Evolutionary conservation across 2,113 vertebrate genomes (phyloP).

Genomic region (Okapia johnstoni): DNA sequence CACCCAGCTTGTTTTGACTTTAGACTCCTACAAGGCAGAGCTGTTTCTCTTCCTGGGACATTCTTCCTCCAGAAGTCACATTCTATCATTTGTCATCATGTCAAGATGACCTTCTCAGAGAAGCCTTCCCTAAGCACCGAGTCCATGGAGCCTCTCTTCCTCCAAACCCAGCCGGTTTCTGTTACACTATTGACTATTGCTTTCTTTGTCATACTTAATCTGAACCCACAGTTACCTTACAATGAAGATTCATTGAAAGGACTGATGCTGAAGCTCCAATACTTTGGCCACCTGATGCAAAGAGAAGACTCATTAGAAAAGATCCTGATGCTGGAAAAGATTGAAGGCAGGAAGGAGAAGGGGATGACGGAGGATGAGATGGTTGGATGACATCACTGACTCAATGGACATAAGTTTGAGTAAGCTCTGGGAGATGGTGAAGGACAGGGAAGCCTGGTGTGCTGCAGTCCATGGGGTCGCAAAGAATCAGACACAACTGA

Average conservation of each 20-base stretch:
- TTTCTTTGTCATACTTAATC: not conserved
- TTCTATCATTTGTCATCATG: not conserved
- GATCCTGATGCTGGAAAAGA: not conserved
- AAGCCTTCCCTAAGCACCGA: not conserved
- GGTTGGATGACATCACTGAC: not conserved
- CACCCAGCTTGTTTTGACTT: not conserved
- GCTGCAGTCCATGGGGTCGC: not conserved
- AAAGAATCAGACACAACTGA: not conserved
- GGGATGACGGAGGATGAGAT: not conserved
- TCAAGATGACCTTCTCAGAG: not conserved
- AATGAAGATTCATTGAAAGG: not conserved
- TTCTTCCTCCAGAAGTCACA: not conserved
- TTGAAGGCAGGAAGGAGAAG: not conserved
- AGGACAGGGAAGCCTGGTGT: not conserved
- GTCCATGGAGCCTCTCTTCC: not conserved
- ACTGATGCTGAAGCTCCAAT: not conserved
- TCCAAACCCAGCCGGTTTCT: not conserved
- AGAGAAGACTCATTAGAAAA: not conserved
- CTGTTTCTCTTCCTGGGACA: not conserved
- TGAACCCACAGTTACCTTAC: not conserved
- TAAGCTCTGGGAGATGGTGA: not conserved
- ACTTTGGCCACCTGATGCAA: not conserved
- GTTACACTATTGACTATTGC: not conserved
- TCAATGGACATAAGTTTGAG: not conserved
- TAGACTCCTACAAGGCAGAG: not conserved